Evolutionary conservation across 2,888 invertebrate genomes (phyloP).

Genomic region (Drosophila aldrichi): DNA sequence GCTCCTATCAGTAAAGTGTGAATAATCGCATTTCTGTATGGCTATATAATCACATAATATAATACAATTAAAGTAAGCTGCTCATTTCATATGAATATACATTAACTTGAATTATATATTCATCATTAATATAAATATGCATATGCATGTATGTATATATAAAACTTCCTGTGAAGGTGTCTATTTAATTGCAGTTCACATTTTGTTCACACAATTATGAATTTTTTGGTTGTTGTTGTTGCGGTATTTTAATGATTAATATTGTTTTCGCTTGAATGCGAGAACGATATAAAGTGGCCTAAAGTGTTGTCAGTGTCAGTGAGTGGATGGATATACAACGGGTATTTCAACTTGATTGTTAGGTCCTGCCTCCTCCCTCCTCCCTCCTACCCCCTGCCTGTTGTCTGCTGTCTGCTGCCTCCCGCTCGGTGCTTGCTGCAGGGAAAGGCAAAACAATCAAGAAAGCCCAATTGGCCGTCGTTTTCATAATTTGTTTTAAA

Average conservation of each 20-base stretch:
- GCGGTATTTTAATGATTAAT: neutral
- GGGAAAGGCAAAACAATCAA: conserved; percentile 6
- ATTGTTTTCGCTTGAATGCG: neutral
- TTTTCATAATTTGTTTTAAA: conserved; percentile 50
- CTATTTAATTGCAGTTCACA: neutral
- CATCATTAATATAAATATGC: neutral
- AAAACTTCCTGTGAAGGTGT: neutral
- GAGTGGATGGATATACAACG: neutral
- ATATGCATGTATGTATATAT: neutral
- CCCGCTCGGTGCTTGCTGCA: neutral
- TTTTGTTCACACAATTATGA: neutral
- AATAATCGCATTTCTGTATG: neutral
- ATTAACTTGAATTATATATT: neutral
- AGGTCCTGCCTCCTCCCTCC: neutral
- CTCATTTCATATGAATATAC: neutral
- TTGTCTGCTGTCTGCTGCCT: neutral
- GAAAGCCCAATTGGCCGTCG: conserved; percentile 35
- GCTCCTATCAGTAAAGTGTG: neutral
- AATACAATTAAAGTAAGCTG: neutral
- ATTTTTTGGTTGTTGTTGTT: neutral
- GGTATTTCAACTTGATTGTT: conserved; percentile 4
- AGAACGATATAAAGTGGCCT: neutral
- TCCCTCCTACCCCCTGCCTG: no score
- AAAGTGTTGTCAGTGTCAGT: neutral
- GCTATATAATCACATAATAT: neutral